Evolutionary conservation across 2,113 vertebrate genomes (phyloP).

Genomic region (Scatophagus argus): DNA sequence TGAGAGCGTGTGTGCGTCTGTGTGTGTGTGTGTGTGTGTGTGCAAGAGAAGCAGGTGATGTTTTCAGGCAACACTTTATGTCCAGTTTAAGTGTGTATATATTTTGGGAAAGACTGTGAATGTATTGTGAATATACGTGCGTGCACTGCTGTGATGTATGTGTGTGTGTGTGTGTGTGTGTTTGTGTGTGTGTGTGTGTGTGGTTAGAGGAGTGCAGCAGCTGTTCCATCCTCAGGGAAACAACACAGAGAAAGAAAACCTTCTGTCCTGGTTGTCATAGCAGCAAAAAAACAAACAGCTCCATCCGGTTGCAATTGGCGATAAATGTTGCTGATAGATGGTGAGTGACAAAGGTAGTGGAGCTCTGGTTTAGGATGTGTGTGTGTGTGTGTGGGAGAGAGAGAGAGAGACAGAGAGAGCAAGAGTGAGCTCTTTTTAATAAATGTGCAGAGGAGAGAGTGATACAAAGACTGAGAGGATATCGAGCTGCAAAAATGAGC

Average conservation of each 20-base stretch:
- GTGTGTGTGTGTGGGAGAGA: slow-evolving; percentile 9
- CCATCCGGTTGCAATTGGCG: slow-evolving; percentile 61
- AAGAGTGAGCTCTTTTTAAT: neutral
- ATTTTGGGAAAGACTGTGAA: slow-evolving; percentile 9
- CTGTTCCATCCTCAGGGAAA: slow-evolving; percentile 60
- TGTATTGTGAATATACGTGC: neutral
- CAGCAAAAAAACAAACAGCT: slow-evolving; percentile 72
- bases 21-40: neutral
- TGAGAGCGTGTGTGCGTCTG: neutral
- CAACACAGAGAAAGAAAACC: slow-evolving; percentile 49
- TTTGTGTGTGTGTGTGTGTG: slow-evolving; percentile 15
- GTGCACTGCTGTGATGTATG: too few relatives aligned
- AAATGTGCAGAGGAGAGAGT: neutral
- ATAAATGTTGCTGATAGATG: slow-evolving; percentile 64
- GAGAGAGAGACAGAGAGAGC: neutral
- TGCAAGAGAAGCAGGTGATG: slow-evolving; percentile 36
- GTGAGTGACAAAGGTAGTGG: slow-evolving; percentile 24
- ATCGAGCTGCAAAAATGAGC: neutral
- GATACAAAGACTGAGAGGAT: neutral
- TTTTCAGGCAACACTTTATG: slow-evolving; percentile 16
- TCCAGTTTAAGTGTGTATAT: neutral
- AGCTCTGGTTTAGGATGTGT: slow-evolving; percentile 23
- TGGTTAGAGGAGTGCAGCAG: slow-evolving; percentile 60
- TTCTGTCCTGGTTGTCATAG: slow-evolving; percentile 70
- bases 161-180: slow-evolving; percentile 21